Conservation (phyloP, 1,140 invertebrate genomes). For the Helicoverpa armigera region DNA sequence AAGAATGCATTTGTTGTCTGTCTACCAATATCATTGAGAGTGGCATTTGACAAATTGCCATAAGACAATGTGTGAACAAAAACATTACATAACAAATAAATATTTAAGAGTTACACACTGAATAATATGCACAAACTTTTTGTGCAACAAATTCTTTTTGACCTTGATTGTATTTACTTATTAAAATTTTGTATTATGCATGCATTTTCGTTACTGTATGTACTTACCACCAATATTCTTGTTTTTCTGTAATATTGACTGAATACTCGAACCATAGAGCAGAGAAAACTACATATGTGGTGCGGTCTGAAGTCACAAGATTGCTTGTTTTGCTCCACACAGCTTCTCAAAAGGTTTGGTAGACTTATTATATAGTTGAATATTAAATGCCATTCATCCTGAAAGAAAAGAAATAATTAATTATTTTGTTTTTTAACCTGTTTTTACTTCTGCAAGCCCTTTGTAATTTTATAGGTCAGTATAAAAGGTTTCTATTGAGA, state of each 20-base stretch:
- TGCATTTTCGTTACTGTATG: slow-evolving; percentile 7
- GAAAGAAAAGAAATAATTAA: slow-evolving; percentile 48
- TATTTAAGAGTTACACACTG: not conserved
- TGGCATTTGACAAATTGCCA: slow-evolving; percentile 17
- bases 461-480: too few species aligned
- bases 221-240: slow-evolving; percentile 89
- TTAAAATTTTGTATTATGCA: not conserved
- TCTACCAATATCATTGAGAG: not conserved
- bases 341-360: slow-evolving; percentile 87
- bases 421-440: slow-evolving; percentile 30
- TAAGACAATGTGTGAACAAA: slow-evolving; percentile 2
- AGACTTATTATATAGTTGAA: slow-evolving; percentile 89
- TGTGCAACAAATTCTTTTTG: not conserved
- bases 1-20: too few species aligned
- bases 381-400: slow-evolving; percentile 92
- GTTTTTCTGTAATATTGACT: slow-evolving; percentile 91
- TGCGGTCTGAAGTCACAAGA: slow-evolving; percentile 87
- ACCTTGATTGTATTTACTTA: not conserved
- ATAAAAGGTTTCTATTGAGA: too few species aligned
- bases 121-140: not conserved
- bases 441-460: too few species aligned
- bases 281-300: slow-evolving; percentile 88
- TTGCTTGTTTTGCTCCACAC: slow-evolving; percentile 83
- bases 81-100: not conserved
- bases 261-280: slow-evolving; percentile 88